Percentiles rank a stretch among this genome's conserved stretches.
These are phyloP conservation scores for Cheirogaleus major DNA, from an alignment of 2,797 vertebrate genomes.

Conservation along the genomic window DNA sequence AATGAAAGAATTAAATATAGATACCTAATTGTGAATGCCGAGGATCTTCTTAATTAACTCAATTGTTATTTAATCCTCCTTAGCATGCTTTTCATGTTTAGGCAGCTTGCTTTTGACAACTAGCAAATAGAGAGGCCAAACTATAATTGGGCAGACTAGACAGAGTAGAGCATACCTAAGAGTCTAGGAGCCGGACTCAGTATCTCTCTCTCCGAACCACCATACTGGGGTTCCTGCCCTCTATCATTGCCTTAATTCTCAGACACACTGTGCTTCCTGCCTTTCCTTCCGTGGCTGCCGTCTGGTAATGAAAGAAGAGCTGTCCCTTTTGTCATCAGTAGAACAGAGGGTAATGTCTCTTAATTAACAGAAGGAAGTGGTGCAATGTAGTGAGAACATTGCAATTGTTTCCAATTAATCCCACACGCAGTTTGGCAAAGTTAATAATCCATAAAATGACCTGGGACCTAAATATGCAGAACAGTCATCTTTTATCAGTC, in stretches of 20 bases:
- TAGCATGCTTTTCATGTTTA: conserved; percentile 31
- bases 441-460: conserved; percentile 60
- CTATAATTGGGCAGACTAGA: neutral
- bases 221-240: neutral
- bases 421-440: conserved; percentile 26
- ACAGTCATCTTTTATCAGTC: neutral
- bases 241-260: accelerated
- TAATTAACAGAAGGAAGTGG: conserved; percentile 64
- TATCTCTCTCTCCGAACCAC: neutral
- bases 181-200: neutral
- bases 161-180: accelerated
- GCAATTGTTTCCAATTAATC: conserved; percentile 65
- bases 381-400: neutral
- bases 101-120: conserved; percentile 25
- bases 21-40: neutral
- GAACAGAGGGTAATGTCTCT: conserved; percentile 49
- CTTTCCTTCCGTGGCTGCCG: neutral
- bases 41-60: conserved; percentile 48
- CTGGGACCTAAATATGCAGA: conserved; percentile 47
- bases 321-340: conserved; percentile 45
- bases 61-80: conserved; percentile 38
- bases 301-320: conserved; percentile 15
- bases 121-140: neutral
- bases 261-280: neutral
- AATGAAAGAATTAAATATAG: neutral